Percentiles rank a stretch among this genome's conserved stretches.
Conservation (phyloP, 2,888 invertebrate genomes). For the Conistra vaccinii region DNA sequence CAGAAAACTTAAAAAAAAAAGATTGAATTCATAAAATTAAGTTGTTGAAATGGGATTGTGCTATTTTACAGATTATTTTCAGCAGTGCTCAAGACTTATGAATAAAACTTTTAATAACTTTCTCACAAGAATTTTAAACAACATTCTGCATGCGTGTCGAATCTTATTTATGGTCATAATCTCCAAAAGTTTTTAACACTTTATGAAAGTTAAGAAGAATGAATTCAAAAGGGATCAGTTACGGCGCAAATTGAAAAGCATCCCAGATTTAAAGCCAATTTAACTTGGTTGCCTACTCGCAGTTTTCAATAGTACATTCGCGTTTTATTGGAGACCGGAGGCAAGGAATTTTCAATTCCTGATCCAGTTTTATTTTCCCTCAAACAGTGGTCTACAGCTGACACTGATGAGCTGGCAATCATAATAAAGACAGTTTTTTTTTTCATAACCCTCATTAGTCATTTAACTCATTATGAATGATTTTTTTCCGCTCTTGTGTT, state of each 20-base stretch:
- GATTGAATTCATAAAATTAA: neutral
- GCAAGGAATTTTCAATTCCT: constrained; percentile 51
- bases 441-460: neutral
- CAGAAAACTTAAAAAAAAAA: neutral
- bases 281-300: constrained; percentile 72
- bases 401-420: constrained; percentile 27
- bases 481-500: neutral
- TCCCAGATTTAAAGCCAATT: constrained; percentile 76
- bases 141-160: constrained; percentile 27
- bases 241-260: constrained; percentile 68
- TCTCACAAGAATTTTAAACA: constrained; percentile 8
- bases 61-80: neutral
- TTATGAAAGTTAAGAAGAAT: constrained; percentile 55
- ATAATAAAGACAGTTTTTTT: constrained; percentile 12
- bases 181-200: constrained; percentile 48
- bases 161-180: constrained; percentile 28
- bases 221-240: constrained; percentile 56
- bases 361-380: constrained; percentile 42
- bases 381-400: constrained; percentile 21
- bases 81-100: neutral
- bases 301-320: constrained; percentile 64
- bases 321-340: constrained; percentile 51
- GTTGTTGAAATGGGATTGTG: neutral
- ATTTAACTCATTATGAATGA: constrained; percentile 13
- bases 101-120: constrained; percentile 2